phyloP scores from a whole-genome alignment of 1,140 invertebrate species.

The Nilaparvata lugens region DNA sequence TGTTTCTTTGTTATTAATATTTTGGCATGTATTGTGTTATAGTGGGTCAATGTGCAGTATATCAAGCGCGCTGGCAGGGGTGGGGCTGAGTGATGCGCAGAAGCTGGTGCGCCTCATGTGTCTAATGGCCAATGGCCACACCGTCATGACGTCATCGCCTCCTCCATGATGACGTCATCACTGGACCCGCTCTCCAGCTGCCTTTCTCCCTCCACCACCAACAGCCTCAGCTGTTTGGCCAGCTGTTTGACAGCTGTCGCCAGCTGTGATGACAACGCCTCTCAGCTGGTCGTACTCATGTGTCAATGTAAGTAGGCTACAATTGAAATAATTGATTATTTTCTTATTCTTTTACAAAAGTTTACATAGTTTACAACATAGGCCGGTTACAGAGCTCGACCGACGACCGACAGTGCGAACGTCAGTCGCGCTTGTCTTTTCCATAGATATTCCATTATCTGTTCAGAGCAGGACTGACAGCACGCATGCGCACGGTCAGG shows the following conservation, averaged over 20 bases:
- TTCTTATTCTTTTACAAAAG: no score
- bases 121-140: constrained; percentile 43
- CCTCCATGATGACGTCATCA: neutral
- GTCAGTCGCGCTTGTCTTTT: no score
- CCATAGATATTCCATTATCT: no score
- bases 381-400: no score
- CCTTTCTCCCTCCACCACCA: constrained; percentile 29
- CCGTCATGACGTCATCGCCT: constrained; percentile 20
- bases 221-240: constrained; percentile 43
- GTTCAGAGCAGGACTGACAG: no score
- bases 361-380: no score
- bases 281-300: constrained; percentile 47
- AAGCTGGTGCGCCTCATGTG: constrained; percentile 54
- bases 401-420: no score
- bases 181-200: neutral
- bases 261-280: constrained; percentile 42
- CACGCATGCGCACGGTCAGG: no score
- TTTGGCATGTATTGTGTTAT: no score
- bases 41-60: constrained; percentile 42
- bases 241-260: constrained; percentile 46
- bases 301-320: constrained; percentile 41
- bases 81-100: constrained; percentile 49
- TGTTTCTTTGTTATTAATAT: no score
- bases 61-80: constrained; percentile 42
- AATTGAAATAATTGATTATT: no score